phyloP scores from a whole-genome alignment of 2,113 vertebrate genomes.

The Neolamprologus sp. region DNA sequence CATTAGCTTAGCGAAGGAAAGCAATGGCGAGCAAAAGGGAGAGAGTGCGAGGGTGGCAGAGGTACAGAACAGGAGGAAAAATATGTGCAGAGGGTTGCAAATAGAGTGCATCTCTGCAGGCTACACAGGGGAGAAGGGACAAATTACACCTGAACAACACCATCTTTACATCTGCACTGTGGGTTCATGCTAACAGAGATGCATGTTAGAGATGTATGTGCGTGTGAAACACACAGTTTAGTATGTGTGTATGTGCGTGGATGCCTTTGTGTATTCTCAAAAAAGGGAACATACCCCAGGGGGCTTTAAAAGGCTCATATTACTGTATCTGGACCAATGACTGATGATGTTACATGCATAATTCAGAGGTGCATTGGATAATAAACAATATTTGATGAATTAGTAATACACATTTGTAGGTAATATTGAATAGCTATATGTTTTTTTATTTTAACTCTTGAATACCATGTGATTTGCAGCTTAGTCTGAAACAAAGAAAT shows the following conservation, averaged over 20 bases:
- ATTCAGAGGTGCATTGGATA: slow-evolving; percentile 47
- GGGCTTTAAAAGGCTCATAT: slow-evolving; percentile 25
- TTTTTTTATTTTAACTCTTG: neutral
- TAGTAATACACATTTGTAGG: slow-evolving; percentile 34
- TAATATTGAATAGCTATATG: slow-evolving; percentile 14
- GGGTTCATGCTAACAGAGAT: neutral
- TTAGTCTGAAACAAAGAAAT: neutral
- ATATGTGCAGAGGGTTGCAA: neutral
- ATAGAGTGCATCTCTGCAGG: neutral
- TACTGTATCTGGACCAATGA: slow-evolving; percentile 35
- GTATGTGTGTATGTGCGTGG: neutral
- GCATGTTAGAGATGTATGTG: neutral
- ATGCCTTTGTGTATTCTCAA: neutral
- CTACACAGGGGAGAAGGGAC: neutral
- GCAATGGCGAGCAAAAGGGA: neutral
- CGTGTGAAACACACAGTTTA: neutral
- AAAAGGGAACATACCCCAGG: slow-evolving; percentile 4
- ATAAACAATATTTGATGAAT: slow-evolving; percentile 62
- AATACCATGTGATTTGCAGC: neutral
- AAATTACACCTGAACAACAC: slow-evolving; percentile 43
- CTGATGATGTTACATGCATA: slow-evolving; percentile 56
- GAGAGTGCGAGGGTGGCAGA: neutral
- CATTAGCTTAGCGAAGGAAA: slow-evolving; percentile 38
- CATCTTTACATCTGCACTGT: neutral
- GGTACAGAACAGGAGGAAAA: neutral